Conservation (phyloP, 2,888 invertebrate species). For the Argyresthia albistria region DNA sequence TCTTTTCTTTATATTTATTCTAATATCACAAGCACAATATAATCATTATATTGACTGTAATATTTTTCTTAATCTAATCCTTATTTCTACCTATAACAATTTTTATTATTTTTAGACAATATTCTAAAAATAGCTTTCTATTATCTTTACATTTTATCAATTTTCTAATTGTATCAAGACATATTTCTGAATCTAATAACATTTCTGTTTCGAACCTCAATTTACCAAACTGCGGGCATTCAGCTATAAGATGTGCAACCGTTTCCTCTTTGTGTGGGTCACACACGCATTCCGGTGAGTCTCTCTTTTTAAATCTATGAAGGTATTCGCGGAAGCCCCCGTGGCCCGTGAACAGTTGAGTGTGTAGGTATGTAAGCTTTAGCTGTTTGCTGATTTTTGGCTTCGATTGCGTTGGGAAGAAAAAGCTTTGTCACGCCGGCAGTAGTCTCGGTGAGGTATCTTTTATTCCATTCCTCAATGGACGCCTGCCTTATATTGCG, state of each 20-base stretch:
- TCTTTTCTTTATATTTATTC: too few species aligned
- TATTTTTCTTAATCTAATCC: too few species aligned
- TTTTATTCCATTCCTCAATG: slow-evolving; percentile 1
- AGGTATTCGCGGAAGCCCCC: neutral
- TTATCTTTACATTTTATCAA: too few species aligned
- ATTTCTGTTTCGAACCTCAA: too few species aligned
- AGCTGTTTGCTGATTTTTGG: neutral
- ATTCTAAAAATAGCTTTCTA: too few species aligned
- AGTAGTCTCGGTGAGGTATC: neutral
- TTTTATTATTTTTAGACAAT: too few species aligned
- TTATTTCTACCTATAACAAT: too few species aligned
- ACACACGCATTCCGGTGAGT: neutral
- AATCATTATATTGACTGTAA: too few species aligned
- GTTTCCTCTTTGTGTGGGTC: neutral
- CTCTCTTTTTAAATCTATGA: neutral
- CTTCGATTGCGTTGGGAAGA: neutral
- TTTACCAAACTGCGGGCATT: neutral
- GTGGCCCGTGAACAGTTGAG: neutral
- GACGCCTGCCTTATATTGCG: neutral
- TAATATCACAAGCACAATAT: too few species aligned
- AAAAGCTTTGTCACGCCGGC: neutral
- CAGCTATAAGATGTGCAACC: neutral
- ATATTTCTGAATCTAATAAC: too few species aligned
- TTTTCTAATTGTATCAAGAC: too few species aligned
- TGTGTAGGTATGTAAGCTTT: neutral